These are phyloP conservation scores for Cheilosia variabilis DNA, from an alignment of 2,888 invertebrate genomes.

Conservation along the genomic window DNA sequence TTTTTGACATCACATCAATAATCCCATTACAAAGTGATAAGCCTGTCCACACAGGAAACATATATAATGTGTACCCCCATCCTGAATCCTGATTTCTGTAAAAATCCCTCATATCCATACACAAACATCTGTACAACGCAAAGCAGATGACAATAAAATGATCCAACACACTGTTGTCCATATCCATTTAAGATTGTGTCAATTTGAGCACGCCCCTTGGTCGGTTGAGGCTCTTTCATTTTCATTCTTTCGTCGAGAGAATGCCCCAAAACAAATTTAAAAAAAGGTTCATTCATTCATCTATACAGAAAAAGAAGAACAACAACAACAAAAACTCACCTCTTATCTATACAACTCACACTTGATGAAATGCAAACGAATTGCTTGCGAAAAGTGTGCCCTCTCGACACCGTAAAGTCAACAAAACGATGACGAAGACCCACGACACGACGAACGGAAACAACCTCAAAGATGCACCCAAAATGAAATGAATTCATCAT, in stretches of 20 bases:
- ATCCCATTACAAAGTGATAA: slow-evolving; percentile 57
- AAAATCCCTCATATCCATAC: not conserved
- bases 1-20: slow-evolving; percentile 59
- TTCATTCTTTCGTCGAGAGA: slow-evolving; percentile 32
- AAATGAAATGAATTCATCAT: slow-evolving; percentile 70
- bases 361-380: slow-evolving; percentile 20
- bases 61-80: not conserved
- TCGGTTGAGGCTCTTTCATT: slow-evolving; percentile 24
- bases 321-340: not conserved
- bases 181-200: slow-evolving; percentile 30
- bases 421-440: slow-evolving; percentile 43
- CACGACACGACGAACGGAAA: slow-evolving; percentile 42
- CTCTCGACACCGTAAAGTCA: slow-evolving; percentile 64
- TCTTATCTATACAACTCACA: slow-evolving; percentile 55
- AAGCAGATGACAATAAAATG: slow-evolving; percentile 23
- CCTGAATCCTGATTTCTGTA: slow-evolving; percentile 41
- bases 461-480: slow-evolving; percentile 60
- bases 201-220: slow-evolving; percentile 19
- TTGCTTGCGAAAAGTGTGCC: slow-evolving; percentile 70
- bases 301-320: slow-evolving; percentile 1
- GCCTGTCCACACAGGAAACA: slow-evolving; percentile 42
- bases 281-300: slow-evolving; percentile 42
- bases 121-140: slow-evolving; percentile 16
- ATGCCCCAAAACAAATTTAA: slow-evolving; percentile 40
- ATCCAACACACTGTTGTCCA: slow-evolving; percentile 17